Evolutionary conservation across 2,888 invertebrate species (phyloP), one percentile per base, ranked within the genome.

Genomic region (Campopleginae sp.): DNA sequence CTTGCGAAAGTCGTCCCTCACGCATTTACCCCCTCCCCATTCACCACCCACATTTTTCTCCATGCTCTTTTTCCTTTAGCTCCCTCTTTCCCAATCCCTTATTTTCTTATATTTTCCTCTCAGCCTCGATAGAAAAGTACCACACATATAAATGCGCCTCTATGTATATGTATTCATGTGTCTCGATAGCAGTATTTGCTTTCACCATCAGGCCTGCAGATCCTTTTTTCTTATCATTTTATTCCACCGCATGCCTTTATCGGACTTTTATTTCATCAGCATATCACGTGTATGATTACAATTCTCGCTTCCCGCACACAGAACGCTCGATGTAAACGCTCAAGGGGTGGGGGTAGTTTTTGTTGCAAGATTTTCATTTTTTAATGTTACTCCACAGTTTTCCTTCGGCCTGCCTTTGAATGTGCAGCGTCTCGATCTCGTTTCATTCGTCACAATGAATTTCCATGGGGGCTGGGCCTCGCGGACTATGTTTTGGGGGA

Each of bases 1-100:
- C 90, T 91, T 89, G 86, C 89, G 90, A 91, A 89, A 89, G 74
- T 66, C 91, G 90, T 92, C 91, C 89, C 89, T 90, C 90, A 89
- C 90, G 88, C 89, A 80, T 82, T 85, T 85, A 90, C 89, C 88
- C 85, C 86, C 89, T 90, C 87, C 89, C 88, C 88, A 88, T 77
- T 80, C 78, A 54, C 86, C 77, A 84, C 48, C 74, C 75, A 68
- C 58, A 78, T 74, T 80, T 54, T 74, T 48, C 42, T 27, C 33
- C 66, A 77, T 66, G 42, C 74, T 66, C 80, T 66, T 66, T 44
- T 31, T 54, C 63, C 51, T 74, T 66, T 58, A 66, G 70, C 38
- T 27, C 81, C 46, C 79, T 66, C 14, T 54, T 38, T 79, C 87
- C 82, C 88, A 88, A 88, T 89, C 87, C 89, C 87, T 90, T 90